A percentile compares a stretch with the other conserved stretches of the same genome.
These are phyloP conservation scores for Himalopsyche tibetana DNA, from an alignment of 2,888 invertebrate species.

Conservation along the genomic window DNA sequence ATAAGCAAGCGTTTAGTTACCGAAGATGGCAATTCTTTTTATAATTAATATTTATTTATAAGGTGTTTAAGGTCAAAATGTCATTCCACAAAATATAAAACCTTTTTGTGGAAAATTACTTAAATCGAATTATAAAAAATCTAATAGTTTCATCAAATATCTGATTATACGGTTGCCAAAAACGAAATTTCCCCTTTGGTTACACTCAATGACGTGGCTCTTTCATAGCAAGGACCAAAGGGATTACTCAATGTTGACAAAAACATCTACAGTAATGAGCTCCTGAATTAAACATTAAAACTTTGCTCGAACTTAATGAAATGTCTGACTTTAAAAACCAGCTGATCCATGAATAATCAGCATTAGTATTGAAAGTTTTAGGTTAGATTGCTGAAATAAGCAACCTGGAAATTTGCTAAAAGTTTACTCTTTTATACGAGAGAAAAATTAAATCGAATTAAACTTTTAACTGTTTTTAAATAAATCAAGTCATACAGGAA, in stretches of 20 bases:
- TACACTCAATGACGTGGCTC: constrained; percentile 46
- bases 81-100: too few relatives aligned
- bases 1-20: too few relatives aligned
- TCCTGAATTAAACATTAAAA: constrained; percentile 58
- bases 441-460: too few relatives aligned
- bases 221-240: constrained; percentile 11
- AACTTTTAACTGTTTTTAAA: too few relatives aligned
- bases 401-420: neutral
- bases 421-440: too few relatives aligned
- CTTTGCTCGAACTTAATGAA: constrained; percentile 41
- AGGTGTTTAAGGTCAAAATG: too few relatives aligned
- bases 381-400: constrained; percentile 8
- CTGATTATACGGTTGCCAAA: neutral
- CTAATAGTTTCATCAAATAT: neutral
- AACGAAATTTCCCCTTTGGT: constrained; percentile 31
- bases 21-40: too few relatives aligned
- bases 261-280: constrained; percentile 54
- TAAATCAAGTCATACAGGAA: too few relatives aligned
- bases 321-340: constrained; percentile 25
- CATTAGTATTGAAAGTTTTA: neutral
- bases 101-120: too few relatives aligned
- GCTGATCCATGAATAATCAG: constrained; percentile 24
- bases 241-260: constrained; percentile 51
- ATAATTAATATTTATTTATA: too few relatives aligned
- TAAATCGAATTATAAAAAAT: neutral